These are phyloP conservation scores for Pygoscelis adeliae DNA, from an alignment of 2,113 vertebrate genomes.

Conservation along the genomic window DNA sequence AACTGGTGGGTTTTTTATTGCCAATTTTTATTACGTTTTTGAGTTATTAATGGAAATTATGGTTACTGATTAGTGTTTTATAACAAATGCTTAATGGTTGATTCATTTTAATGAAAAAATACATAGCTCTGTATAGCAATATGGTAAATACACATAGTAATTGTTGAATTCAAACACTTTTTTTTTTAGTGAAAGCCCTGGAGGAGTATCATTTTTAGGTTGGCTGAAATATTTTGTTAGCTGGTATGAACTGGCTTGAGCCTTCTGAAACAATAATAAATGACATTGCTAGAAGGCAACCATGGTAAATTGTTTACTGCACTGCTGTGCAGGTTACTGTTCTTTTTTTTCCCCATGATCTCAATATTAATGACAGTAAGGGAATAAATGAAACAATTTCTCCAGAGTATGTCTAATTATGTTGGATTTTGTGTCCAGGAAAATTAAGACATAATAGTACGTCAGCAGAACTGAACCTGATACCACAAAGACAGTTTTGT, in stretches of 20 bases:
- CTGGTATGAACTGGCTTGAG: background rate
- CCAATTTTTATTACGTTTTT: background rate
- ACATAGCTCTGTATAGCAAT: background rate
- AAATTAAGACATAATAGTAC: constrained; percentile 44
- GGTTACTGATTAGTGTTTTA: background rate
- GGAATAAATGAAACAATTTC: constrained; percentile 38
- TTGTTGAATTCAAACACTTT: background rate
- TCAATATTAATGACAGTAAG: constrained; percentile 35
- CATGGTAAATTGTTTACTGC: background rate
- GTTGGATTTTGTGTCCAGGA: constrained; percentile 59
- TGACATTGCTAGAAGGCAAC: constrained; percentile 15
- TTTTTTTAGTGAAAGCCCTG: background rate
- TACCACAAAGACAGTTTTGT: constrained; percentile 32
- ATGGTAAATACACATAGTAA: background rate
- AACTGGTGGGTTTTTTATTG: background rate
- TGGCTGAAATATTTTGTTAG: constrained; percentile 4
- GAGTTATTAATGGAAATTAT: background rate
- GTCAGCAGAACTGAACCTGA: constrained; percentile 2
- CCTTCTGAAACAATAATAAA: constrained; percentile 15
- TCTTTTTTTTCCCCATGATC: background rate
- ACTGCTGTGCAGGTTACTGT: background rate
- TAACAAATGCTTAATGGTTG: background rate
- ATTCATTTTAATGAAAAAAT: constrained; percentile 32
- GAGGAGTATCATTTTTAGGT: background rate
- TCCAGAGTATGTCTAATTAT: constrained; percentile 40